phyloP scores from a whole-genome alignment of 2,113 vertebrate species.

The Cochlearius cochlearius region DNA sequence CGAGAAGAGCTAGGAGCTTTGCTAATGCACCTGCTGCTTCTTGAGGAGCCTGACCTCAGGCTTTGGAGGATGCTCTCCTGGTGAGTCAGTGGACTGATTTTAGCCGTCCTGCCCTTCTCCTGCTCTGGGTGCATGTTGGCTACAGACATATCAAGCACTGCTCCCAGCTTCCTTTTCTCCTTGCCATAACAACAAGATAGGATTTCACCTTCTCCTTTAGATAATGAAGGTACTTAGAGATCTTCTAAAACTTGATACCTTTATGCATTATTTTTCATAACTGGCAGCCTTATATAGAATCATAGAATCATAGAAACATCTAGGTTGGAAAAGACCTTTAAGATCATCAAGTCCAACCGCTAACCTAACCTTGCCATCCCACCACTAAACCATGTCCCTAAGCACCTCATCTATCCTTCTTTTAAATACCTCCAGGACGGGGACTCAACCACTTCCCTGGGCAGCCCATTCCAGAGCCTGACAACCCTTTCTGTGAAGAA shows the following conservation, averaged over 20 bases:
- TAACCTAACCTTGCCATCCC: too few relatives aligned
- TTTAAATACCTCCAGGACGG: too few relatives aligned
- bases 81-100: neutral
- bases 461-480: too few relatives aligned
- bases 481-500: too few relatives aligned
- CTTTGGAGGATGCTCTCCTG: neutral
- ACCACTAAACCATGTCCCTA: too few relatives aligned
- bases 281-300: neutral
- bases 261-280: neutral
- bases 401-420: too few relatives aligned
- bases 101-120: neutral
- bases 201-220: neutral
- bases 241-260: neutral
- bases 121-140: neutral
- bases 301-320: too few relatives aligned
- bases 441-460: too few relatives aligned
- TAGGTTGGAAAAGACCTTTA: too few relatives aligned
- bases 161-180: neutral
- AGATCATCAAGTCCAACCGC: too few relatives aligned
- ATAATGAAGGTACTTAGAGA: neutral
- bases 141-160: neutral
- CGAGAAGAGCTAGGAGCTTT: neutral
- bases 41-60: neutral
- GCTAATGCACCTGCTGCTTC: neutral
- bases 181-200: neutral